Conservation (phyloP, 2,888 invertebrate genomes). For the Argyresthia albistria region DNA sequence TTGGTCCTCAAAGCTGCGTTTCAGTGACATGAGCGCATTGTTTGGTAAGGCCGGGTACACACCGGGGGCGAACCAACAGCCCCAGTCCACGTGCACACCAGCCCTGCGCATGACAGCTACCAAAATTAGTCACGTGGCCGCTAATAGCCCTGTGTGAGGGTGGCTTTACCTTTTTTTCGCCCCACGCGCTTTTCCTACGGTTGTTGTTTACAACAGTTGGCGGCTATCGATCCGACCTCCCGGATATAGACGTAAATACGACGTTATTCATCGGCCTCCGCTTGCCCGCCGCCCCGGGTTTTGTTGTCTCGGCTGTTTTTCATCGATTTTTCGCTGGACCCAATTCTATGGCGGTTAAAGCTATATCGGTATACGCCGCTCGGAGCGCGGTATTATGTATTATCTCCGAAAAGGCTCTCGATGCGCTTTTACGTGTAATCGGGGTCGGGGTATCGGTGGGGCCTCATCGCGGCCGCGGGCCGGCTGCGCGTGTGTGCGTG, state of each 20-base stretch:
- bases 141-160: slow-evolving; percentile 53
- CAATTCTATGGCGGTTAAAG: slow-evolving; percentile 2
- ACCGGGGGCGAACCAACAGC: neutral
- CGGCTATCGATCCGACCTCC: slow-evolving; percentile 52
- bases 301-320: slow-evolving; percentile 46
- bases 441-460: slow-evolving; percentile 21
- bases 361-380: slow-evolving; percentile 7
- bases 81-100: slow-evolving; percentile 5
- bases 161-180: slow-evolving; percentile 47
- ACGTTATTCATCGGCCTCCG: slow-evolving; percentile 46
- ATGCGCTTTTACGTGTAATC: slow-evolving; percentile 51
- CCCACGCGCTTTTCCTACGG: slow-evolving; percentile 34
- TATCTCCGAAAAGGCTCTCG: slow-evolving; percentile 40
- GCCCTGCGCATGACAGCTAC: slow-evolving; percentile 62
- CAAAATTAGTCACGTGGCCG: slow-evolving; percentile 69
- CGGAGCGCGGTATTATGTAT: slow-evolving; percentile 25
- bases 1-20: neutral
- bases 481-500: slow-evolving; percentile 43
- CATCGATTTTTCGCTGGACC: slow-evolving; percentile 43
- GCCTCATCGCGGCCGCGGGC: slow-evolving; percentile 8
- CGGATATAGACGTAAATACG: slow-evolving; percentile 50
- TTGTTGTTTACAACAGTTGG: slow-evolving; percentile 65
- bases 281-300: slow-evolving; percentile 36
- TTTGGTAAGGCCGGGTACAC: neutral
- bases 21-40: neutral